Percentiles rank a stretch among this genome's conserved stretches.
phyloP scores from a whole-genome alignment of 2,797 vertebrate species.

The Serranus cabrilla region DNA sequence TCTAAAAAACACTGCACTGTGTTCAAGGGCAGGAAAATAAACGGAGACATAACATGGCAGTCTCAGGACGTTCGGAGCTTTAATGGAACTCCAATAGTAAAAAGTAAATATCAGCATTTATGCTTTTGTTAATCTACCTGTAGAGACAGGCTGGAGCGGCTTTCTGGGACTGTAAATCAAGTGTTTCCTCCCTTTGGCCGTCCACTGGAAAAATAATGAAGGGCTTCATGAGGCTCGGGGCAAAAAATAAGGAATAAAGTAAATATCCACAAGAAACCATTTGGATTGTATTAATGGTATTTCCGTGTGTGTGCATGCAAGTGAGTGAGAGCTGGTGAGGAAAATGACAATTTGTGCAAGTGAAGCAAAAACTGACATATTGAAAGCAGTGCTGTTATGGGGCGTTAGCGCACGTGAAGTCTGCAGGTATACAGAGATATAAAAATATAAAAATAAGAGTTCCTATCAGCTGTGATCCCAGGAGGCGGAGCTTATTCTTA shows the following conservation, averaged over 20 bases:
- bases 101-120: conserved; percentile 75
- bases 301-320: conserved; percentile 45
- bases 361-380: conserved; percentile 44
- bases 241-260: conserved; percentile 66
- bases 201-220: conserved; percentile 72
- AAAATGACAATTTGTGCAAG: conserved; percentile 53
- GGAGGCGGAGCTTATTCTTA: neutral
- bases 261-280: conserved; percentile 73
- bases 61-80: conserved; percentile 70
- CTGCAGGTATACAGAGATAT: neutral
- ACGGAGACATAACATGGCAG: conserved; percentile 60
- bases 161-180: conserved; percentile 77
- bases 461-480: conserved; percentile 3
- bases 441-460: neutral
- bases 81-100: conserved; percentile 68
- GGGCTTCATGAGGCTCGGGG: conserved; percentile 63
- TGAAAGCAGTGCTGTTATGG: conserved; percentile 3
- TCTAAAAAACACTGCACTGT: conserved; percentile 70
- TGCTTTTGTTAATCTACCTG: conserved; percentile 75
- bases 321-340: conserved; percentile 45
- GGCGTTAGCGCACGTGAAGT: neutral
- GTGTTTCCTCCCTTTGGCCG: conserved; percentile 62
- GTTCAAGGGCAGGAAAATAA: conserved; percentile 78
- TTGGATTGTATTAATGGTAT: conserved; percentile 74
- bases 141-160: conserved; percentile 59